phyloP scores from a whole-genome alignment of 2,797 vertebrate genomes.

The Argentina silus region DNA sequence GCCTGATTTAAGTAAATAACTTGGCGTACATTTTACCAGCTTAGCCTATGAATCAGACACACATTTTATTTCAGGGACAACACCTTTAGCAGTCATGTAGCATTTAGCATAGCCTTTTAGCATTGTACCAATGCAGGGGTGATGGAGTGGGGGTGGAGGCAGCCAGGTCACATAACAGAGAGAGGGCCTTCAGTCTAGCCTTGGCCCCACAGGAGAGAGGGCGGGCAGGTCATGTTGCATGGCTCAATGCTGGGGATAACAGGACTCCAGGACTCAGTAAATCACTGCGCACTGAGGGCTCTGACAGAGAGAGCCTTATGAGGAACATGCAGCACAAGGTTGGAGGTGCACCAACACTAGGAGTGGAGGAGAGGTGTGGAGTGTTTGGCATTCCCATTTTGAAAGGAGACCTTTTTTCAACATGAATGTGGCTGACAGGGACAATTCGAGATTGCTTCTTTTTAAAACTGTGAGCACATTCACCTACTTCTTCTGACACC shows the following conservation, averaged over 20 bases:
- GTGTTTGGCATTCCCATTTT: conserved; percentile 14
- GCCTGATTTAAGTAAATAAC: too few species aligned
- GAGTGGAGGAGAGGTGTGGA: conserved; percentile 1
- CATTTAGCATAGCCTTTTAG: conserved; percentile 13
- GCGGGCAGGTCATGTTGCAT: conserved; percentile 56
- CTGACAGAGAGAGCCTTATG: conserved; percentile 31
- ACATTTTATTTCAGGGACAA: not conserved
- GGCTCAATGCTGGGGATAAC: conserved; percentile 36
- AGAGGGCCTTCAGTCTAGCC: conserved; percentile 11
- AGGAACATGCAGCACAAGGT: conserved; percentile 20
- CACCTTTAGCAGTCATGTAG: not conserved
- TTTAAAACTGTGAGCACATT: not conserved
- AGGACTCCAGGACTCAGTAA: conserved; percentile 26
- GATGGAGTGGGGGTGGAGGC: not conserved
- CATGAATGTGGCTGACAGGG: not conserved
- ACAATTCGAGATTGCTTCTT: not conserved
- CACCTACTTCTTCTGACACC: too few species aligned
- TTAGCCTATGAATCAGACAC: not conserved
- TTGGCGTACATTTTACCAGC: too few species aligned
- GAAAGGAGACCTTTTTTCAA: not conserved
- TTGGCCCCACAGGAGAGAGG: conserved; percentile 25
- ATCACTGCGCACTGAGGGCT: conserved; percentile 34
- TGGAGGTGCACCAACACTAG: not conserved
- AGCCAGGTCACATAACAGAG: conserved; percentile 39
- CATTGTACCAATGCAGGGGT: not conserved